Evolutionary conservation across 1,140 invertebrate species (phyloP).

Genomic region (Zaprionus kolodkinae): DNA sequence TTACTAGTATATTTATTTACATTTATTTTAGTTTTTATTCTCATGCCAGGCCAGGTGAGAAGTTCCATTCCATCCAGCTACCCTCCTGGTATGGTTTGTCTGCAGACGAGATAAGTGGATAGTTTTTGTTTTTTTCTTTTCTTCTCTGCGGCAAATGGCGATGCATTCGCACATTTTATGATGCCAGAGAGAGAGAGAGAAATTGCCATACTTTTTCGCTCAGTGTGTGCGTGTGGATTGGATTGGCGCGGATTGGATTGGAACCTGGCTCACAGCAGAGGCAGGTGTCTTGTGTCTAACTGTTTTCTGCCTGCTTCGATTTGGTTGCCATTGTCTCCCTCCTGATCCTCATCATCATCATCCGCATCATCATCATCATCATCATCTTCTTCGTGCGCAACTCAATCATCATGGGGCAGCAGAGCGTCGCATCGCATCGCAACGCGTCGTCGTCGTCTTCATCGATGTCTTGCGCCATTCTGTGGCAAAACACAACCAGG

Average conservation of each 20-base stretch:
- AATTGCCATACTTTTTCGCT: slow-evolving; percentile 70
- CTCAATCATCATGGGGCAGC: slow-evolving; percentile 4
- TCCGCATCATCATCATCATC: slow-evolving; percentile 13
- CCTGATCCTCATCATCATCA: slow-evolving; percentile 40
- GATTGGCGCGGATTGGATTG: slow-evolving; percentile 48
- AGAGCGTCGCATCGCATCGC: background rate
- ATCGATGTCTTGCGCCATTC: slow-evolving; percentile 60
- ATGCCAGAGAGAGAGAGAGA: slow-evolving; percentile 47
- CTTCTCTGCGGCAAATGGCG: slow-evolving; percentile 55
- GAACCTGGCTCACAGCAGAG: too few relatives aligned
- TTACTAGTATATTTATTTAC: slow-evolving; percentile 70
- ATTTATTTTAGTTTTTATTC: slow-evolving; percentile 76
- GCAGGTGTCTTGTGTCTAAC: slow-evolving; percentile 73
- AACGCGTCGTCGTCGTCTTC: slow-evolving; percentile 14
- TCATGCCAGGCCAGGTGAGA: slow-evolving; percentile 58
- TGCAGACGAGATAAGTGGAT: slow-evolving; percentile 72
- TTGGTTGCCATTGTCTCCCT: slow-evolving; percentile 63
- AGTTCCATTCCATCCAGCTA: background rate
- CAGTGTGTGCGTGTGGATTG: slow-evolving; percentile 51
- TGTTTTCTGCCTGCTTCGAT: slow-evolving; percentile 50
- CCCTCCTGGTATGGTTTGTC: slow-evolving; percentile 4
- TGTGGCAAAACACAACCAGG: slow-evolving; percentile 32
- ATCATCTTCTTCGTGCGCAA: slow-evolving; percentile 7
- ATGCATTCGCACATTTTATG: slow-evolving; percentile 71
- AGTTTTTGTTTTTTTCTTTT: slow-evolving; percentile 30